Conservation (phyloP, 2,113 vertebrate species). For the Kryptolebias marmoratus region DNA sequence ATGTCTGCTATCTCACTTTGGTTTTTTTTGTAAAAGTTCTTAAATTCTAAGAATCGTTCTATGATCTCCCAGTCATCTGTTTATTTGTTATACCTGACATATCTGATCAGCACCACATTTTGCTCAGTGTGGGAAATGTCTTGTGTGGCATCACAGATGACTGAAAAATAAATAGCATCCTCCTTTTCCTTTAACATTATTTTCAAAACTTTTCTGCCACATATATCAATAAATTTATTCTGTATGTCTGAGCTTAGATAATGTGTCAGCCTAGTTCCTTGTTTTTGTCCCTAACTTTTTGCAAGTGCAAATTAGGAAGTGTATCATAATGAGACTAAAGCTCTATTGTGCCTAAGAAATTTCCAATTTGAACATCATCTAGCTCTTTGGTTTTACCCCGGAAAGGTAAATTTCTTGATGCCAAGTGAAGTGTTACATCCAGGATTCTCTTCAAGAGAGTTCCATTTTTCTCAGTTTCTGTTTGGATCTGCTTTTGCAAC, state of each 20-base stretch:
- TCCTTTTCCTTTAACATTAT: not conserved
- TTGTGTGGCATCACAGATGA: not conserved
- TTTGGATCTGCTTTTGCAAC: not conserved
- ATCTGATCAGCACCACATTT: not conserved
- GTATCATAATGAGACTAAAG: not conserved
- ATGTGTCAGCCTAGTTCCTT: not conserved
- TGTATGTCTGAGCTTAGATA: not conserved
- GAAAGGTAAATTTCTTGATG: not conserved
- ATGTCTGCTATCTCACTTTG: too few relatives aligned
- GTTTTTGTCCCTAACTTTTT: not conserved
- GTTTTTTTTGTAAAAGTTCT: too few relatives aligned
- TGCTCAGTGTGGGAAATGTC: not conserved
- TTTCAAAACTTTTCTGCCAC: not conserved
- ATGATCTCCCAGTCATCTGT: not conserved
- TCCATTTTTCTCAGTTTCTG: not conserved
- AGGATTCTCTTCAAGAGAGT: not conserved
- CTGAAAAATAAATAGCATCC: not conserved
- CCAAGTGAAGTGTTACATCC: not conserved
- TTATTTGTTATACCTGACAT: not conserved
- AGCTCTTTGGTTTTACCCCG: not conserved
- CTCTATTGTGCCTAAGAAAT: not conserved
- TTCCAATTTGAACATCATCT: not conserved
- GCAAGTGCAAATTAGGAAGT: not conserved
- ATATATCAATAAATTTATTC: not conserved
- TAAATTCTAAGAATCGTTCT: too few relatives aligned